These are phyloP conservation scores for Platichthys flesus DNA, from an alignment of 2,113 vertebrate species.

Conservation along the genomic window DNA sequence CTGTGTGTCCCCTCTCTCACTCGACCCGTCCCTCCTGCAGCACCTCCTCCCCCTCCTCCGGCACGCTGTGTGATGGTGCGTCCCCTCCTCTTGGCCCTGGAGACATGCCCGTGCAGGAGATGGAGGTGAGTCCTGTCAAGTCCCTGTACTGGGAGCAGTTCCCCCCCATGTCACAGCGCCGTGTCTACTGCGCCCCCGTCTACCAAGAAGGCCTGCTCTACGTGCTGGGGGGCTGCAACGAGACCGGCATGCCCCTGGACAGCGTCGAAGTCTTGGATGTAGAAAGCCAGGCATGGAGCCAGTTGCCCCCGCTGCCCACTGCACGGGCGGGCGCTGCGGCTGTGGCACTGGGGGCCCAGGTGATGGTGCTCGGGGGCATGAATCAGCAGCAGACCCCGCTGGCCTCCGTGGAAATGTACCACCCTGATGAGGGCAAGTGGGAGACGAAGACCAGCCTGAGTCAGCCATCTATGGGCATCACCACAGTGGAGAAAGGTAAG, in stretches of 20 bases:
- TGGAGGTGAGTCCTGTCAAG: conserved; percentile 85
- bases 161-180: conserved; percentile 90
- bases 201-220: conserved; percentile 90
- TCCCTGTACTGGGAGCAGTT: conserved; percentile 91
- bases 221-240: conserved; percentile 93
- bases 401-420: conserved; percentile 91
- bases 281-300: conserved; percentile 88
- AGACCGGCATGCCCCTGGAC: conserved; percentile 88
- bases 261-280: conserved; percentile 89
- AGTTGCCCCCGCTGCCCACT: conserved; percentile 87
- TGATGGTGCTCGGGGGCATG: conserved; percentile 94
- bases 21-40: neutral
- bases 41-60: conserved; percentile 26
- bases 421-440: conserved; percentile 94
- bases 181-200: conserved; percentile 92
- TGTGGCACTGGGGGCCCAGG: conserved; percentile 85
- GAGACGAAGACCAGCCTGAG: conserved; percentile 89
- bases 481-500: conserved; percentile 93
- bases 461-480: conserved; percentile 95
- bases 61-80: conserved; percentile 65
- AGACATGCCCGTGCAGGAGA: conserved; percentile 85
- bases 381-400: conserved; percentile 91
- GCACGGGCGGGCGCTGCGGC: conserved; percentile 90
- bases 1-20: neutral
- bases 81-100: conserved; percentile 57